Percentiles rank a stretch among this genome's conserved stretches.
These are phyloP conservation scores for Anastatus disparis DNA, from an alignment of 1,140 invertebrate genomes.

Conservation along the genomic window DNA sequence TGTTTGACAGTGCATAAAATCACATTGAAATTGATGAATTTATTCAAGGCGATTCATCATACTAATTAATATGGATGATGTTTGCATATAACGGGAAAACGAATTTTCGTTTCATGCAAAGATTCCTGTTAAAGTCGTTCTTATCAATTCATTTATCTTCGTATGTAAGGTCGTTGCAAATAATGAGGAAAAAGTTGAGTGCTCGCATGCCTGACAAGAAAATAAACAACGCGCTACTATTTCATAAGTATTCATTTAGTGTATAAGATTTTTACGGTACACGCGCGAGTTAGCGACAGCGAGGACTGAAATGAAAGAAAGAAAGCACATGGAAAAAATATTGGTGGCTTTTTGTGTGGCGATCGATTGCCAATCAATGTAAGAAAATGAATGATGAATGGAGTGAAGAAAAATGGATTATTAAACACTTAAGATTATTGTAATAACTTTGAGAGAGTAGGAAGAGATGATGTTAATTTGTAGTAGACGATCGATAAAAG, in stretches of 20 bases:
- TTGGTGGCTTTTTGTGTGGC: conserved; percentile 18
- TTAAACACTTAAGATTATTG: conserved; percentile 28
- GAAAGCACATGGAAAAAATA: background rate
- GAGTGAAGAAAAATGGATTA: conserved; percentile 8
- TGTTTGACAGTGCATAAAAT: background rate
- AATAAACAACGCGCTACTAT: conserved; percentile 48
- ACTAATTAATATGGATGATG: no score
- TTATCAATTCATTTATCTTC: background rate
- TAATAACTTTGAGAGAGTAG: conserved; percentile 24
- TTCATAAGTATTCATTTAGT: conserved; percentile 57
- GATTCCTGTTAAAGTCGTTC: background rate
- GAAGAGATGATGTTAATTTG: conserved; percentile 10
- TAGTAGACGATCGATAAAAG: background rate
- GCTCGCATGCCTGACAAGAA: conserved; percentile 33
- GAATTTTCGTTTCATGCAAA: background rate
- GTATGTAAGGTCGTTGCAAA: background rate
- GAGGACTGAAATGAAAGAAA: conserved; percentile 30
- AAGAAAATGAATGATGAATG: conserved; percentile 8
- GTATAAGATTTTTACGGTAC: conserved; percentile 58
- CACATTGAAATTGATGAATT: background rate
- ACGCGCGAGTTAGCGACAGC: conserved; percentile 44
- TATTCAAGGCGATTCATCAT: background rate
- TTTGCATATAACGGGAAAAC: background rate
- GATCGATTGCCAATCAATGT: conserved; percentile 27
- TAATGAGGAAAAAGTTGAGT: background rate